Evolutionary conservation across 2,113 vertebrate species (phyloP).

Genomic region (Lanius ludovicianus): DNA sequence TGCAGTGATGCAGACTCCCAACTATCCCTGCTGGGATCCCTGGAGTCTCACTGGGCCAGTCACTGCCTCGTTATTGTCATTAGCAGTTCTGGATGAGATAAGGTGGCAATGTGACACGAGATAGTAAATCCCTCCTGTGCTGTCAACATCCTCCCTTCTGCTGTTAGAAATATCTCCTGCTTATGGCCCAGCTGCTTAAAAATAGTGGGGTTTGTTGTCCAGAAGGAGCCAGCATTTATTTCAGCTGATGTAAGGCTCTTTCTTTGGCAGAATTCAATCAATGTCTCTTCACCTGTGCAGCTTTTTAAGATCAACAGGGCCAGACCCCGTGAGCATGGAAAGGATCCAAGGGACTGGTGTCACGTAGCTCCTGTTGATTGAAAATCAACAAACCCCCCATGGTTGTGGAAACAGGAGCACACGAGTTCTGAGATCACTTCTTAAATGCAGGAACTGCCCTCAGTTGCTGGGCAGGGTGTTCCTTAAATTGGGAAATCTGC

Average conservation of each 20-base stretch:
- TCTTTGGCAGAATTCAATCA: neutral
- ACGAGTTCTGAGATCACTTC: neutral
- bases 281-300: slow-evolving; percentile 11
- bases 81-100: neutral
- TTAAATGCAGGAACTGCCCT: neutral
- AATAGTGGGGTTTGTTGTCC: neutral
- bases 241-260: neutral
- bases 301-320: neutral
- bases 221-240: neutral
- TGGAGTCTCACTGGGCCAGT: neutral
- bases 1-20: neutral
- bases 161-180: neutral
- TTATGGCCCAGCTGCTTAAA: neutral
- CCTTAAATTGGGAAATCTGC: neutral
- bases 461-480: slow-evolving; percentile 48
- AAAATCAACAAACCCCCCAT: neutral
- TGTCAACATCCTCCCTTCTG: neutral
- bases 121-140: neutral
- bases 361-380: neutral
- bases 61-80: neutral
- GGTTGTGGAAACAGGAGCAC: neutral
- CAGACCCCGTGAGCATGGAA: slow-evolving; percentile 22
- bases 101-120: neutral
- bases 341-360: neutral
- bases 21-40: neutral